Conservation (phyloP, 2,797 vertebrate species). For the Falco peregrinus region DNA sequence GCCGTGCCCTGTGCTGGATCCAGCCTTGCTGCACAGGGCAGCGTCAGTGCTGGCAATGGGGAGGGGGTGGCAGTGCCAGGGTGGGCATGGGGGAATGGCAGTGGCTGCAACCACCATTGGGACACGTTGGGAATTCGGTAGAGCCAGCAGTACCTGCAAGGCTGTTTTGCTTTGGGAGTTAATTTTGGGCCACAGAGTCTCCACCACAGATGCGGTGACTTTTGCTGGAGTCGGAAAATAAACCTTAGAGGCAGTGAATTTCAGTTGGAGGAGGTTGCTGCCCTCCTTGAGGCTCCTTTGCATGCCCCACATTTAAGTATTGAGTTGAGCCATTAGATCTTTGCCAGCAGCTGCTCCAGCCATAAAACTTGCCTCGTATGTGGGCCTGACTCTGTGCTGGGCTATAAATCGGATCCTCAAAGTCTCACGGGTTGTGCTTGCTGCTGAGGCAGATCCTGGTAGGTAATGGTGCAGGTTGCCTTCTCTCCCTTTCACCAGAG, state of each 20-base stretch:
- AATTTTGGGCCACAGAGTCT: neutral
- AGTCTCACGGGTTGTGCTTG: neutral
- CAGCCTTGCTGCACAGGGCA: neutral
- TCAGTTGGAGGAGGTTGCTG: neutral
- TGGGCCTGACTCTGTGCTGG: neutral
- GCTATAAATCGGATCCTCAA: neutral
- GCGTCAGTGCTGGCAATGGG: neutral
- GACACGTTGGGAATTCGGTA: neutral
- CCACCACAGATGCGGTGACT: neutral
- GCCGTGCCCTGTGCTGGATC: neutral
- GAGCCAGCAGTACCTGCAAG: neutral
- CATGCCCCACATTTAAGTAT: neutral
- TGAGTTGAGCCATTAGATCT: neutral
- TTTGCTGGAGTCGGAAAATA: neutral
- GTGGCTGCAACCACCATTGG: neutral
- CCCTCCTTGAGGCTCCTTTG: neutral
- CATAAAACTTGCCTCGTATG: neutral
- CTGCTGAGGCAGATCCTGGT: neutral
- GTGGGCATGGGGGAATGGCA: neutral
- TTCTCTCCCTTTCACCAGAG: neutral
- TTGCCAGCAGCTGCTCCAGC: neutral
- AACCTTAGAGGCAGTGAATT: neutral
- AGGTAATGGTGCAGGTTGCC: neutral
- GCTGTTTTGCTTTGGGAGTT: constrained; percentile 14
- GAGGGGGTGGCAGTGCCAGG: neutral